Conservation (phyloP, 35 echinoderm and acorn worm species). For the Patiria miniata region DNA sequence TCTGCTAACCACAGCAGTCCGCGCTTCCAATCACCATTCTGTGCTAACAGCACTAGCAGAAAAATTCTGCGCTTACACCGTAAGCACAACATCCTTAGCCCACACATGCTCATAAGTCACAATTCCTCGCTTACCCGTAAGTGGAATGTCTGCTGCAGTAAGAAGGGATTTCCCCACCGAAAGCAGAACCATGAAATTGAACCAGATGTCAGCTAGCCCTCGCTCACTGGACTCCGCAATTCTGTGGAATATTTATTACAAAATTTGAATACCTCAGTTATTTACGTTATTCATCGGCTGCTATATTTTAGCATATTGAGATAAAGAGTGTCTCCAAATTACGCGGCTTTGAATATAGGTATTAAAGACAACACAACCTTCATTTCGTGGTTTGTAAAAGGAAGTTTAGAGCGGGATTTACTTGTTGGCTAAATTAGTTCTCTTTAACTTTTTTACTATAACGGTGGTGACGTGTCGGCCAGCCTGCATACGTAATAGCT, state of each 20-base stretch:
- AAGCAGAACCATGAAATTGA: no score
- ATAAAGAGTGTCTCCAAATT: neutral
- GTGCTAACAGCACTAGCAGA: no score
- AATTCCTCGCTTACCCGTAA: no score
- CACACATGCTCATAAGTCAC: no score
- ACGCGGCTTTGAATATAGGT: no score
- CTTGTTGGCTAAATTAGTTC: neutral
- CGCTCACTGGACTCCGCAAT: slow-evolving; percentile 9
- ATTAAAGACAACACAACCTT: neutral
- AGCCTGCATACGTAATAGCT: neutral
- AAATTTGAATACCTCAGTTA: neutral
- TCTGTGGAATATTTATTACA: neutral
- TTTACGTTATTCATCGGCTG: slow-evolving; percentile 17
- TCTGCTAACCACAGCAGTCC: no score
- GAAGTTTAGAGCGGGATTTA: neutral
- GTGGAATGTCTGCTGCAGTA: no score
- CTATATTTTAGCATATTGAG: neutral
- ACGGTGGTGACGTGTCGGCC: slow-evolving; percentile 10
- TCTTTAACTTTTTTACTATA: slow-evolving; percentile 20
- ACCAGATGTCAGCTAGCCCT: neutral
- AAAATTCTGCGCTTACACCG: no score
- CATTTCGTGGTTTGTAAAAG: neutral
- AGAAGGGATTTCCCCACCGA: no score
- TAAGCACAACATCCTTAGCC: no score
- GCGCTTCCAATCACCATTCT: no score